Conservation (phyloP, 2,888 invertebrate genomes). For the Pherbina coryleti region DNA sequence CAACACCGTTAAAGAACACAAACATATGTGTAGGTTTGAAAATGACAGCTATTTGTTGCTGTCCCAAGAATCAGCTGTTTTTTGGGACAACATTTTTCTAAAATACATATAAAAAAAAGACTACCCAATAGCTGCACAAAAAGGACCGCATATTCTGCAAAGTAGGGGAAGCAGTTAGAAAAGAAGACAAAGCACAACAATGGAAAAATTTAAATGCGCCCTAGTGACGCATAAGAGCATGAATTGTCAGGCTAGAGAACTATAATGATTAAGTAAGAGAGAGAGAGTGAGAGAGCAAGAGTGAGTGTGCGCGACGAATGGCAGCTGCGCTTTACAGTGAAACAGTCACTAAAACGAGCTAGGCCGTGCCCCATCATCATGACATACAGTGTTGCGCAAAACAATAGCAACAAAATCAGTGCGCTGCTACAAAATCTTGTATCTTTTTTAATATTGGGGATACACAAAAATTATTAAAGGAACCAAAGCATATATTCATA, state of each 20-base stretch:
- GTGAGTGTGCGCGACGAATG: neutral
- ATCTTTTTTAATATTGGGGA: no score
- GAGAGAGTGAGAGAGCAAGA: slow-evolving; percentile 20
- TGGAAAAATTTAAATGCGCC: neutral
- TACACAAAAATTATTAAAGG: no score
- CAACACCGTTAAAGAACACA: neutral
- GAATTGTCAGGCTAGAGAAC: neutral
- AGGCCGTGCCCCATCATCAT: slow-evolving; percentile 36
- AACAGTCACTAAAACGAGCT: neutral
- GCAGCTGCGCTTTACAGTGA: neutral
- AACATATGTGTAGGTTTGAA: neutral
- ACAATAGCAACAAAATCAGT: no score
- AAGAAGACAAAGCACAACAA: neutral
- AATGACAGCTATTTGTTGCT: neutral
- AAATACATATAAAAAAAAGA: neutral
- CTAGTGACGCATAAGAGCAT: neutral
- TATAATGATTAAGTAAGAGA: neutral
- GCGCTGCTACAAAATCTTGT: no score
- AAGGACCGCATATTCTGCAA: neutral
- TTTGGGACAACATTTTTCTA: neutral
- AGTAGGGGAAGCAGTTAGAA: neutral
- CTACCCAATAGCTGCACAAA: neutral
- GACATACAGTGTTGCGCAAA: no score
- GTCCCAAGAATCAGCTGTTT: slow-evolving; percentile 12
- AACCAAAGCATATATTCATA: no score